phyloP scores from a whole-genome alignment of 2,888 invertebrate genomes.

The Drosophila lutescens region DNA sequence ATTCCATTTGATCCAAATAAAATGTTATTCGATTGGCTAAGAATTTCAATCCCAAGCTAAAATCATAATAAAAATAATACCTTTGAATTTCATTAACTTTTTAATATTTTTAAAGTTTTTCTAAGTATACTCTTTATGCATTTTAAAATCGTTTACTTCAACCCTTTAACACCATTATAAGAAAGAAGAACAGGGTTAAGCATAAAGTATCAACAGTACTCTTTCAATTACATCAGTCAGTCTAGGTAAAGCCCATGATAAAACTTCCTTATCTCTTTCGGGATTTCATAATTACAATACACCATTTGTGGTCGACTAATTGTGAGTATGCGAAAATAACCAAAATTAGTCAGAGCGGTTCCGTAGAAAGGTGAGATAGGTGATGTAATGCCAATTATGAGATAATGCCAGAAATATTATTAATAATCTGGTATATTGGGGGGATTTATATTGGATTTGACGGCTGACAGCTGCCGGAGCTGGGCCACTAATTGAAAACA shows the following conservation, averaged over 20 bases:
- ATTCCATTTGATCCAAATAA: too few species aligned
- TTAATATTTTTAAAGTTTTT: too few species aligned
- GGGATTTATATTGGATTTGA: slow-evolving; percentile 73
- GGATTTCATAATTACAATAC: slow-evolving; percentile 9
- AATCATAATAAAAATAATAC: too few species aligned
- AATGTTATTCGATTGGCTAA: too few species aligned
- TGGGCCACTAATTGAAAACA: slow-evolving; percentile 71
- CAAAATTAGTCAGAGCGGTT: slow-evolving; percentile 24
- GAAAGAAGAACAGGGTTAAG: too few species aligned
- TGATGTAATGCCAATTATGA: slow-evolving; percentile 61
- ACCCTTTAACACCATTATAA: neutral
- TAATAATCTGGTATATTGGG: slow-evolving; percentile 33
- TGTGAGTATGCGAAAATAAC: slow-evolving; percentile 22
- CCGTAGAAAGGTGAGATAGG: slow-evolving; percentile 27
- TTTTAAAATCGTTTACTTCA: too few species aligned
- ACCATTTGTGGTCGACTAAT: slow-evolving; percentile 31
- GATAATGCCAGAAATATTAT: slow-evolving; percentile 48
- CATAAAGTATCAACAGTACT: neutral
- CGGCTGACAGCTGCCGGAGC: slow-evolving; percentile 56
- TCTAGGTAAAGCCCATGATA: neutral
- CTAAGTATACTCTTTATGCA: too few species aligned
- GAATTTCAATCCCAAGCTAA: too few species aligned
- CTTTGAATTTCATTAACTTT: too few species aligned
- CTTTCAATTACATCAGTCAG: slow-evolving; percentile 6
- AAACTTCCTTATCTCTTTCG: slow-evolving; percentile 10